Evolutionary conservation across 2,113 vertebrate genomes (phyloP), one percentile per base, ranked within the genome.

Genomic region (Morone saxatilis): DNA sequence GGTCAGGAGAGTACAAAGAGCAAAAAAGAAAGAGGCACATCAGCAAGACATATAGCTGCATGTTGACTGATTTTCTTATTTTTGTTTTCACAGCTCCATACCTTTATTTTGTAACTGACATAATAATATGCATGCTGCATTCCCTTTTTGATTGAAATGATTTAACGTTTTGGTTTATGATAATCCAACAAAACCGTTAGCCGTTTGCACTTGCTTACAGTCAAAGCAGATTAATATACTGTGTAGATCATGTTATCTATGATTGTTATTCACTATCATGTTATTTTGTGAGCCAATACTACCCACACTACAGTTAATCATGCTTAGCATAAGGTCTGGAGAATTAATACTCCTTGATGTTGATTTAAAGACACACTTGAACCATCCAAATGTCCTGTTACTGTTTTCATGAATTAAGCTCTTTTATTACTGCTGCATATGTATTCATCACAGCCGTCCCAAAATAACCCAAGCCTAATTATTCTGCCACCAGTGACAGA

Each of bases 391-490:
- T 59, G 31, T 69, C 62, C 57, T 22, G 47, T 62, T 85, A 70
- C 51, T 76, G 80, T 89, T 80, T 84, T 81, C 62, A 63, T 73
- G 67, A 83, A 81, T 89, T 62, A 82, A 76, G n/a, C 59, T 62
- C n/a, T 51, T 59, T 76, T 87, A 76, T 84, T 60, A 75, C 63
- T 72, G 65, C 77, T 66, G 70, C 41, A 53, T 50, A 47, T 89
- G 56, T 73, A 90, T 90, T 84, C 76, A 90, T 89, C 78, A 86
- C 45, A 65, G 57, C 8, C 68, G 13, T 71, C 82, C 76, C n/a
- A 81, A 88, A 91, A 91, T 92, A 90, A 80, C 72, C 66, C 2
- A 5, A 54, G 77, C 75, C 51, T 84, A 86, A 89, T 92, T 83
- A 87, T 80, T 80, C 62, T 90, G 89, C 81, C 78, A 79, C 48